phyloP scores from a whole-genome alignment of 2,797 vertebrate species.

The Microctenopoma stevenorrisi region DNA sequence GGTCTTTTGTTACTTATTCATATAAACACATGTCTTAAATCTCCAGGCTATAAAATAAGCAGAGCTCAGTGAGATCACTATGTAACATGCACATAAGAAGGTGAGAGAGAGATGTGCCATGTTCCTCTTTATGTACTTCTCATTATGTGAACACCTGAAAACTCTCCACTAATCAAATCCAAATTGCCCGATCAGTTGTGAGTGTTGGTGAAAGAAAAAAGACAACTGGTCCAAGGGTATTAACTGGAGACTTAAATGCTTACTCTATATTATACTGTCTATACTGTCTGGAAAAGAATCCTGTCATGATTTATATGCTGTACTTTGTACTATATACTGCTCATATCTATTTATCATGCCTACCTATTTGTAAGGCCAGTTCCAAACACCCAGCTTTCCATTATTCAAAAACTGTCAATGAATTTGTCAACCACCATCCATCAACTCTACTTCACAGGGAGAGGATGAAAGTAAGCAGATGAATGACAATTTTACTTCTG shows the following conservation, averaged over 20 bases:
- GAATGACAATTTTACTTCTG: background rate
- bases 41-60: background rate
- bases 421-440: slow-evolving; percentile 14
- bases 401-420: slow-evolving; percentile 23
- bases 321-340: background rate
- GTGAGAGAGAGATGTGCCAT: background rate
- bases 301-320: slow-evolving; percentile 14
- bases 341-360: slow-evolving; percentile 5
- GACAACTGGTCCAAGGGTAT: background rate
- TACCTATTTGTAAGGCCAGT: background rate
- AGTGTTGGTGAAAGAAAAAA: background rate
- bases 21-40: background rate
- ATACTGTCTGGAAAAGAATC: background rate
- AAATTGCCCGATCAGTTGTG: background rate
- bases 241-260: background rate
- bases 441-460: background rate
- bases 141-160: background rate
- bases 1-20: background rate
- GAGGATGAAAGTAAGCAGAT: slow-evolving; percentile 9
- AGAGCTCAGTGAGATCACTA: slow-evolving; percentile 3
- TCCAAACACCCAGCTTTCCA: slow-evolving; percentile 13
- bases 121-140: background rate
- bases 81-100: background rate
- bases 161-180: background rate
- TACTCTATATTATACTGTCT: background rate